phyloP scores from a whole-genome alignment of 2,888 invertebrate genomes.

The Tinea trinotella region DNA sequence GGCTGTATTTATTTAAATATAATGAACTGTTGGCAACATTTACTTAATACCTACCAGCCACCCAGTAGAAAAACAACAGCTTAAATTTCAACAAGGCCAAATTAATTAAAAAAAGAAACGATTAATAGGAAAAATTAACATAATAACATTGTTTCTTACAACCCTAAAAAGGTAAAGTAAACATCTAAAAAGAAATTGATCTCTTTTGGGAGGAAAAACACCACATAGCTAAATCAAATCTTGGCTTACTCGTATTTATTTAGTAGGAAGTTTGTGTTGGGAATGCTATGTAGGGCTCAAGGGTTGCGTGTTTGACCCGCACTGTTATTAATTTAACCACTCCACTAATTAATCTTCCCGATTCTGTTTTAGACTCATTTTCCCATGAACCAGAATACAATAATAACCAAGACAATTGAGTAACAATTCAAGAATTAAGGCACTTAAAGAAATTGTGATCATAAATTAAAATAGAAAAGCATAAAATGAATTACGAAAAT shows the following conservation, averaged over 20 bases:
- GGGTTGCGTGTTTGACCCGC: conserved; percentile 34
- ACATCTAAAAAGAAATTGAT: not conserved
- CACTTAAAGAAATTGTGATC: no score
- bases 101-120: no score
- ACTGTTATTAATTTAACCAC: conserved; percentile 63
- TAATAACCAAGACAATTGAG: not conserved
- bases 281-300: not conserved
- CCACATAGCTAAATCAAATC: not conserved
- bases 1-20: conserved; percentile 8
- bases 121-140: no score
- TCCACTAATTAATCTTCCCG: conserved; percentile 61
- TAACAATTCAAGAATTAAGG: no score
- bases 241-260: not conserved
- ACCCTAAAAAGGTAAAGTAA: no score
- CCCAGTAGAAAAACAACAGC: not conserved
- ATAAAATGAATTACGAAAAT: no score
- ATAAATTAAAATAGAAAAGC: no score
- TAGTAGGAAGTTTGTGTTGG: not conserved
- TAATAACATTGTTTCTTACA: no score
- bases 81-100: no score
- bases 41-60: not conserved
- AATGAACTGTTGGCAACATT: conserved; percentile 10
- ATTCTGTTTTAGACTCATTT: conserved; percentile 10
- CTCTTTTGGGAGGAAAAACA: not conserved
- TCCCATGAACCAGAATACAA: not conserved